Percentiles rank a stretch among this genome's conserved stretches.
Conservation (phyloP, 2,888 invertebrate species). For the Labia minor region DNA sequence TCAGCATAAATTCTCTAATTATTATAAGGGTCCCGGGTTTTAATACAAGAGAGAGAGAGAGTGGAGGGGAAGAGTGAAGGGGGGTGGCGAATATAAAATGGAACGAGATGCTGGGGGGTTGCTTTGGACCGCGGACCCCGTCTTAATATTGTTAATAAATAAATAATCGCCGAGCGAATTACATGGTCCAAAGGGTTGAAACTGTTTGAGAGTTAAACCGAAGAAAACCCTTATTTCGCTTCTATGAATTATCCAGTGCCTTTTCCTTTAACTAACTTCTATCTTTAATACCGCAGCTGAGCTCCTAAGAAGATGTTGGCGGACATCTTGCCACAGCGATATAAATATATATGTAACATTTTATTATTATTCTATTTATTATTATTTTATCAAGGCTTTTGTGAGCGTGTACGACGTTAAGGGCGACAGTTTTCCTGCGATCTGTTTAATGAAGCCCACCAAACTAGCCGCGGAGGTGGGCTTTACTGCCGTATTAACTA, state of each 20-base stretch:
- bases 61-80: constrained; percentile 17
- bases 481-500: neutral
- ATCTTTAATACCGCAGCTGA: constrained; percentile 13
- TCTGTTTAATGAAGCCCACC: neutral
- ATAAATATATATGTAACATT: neutral
- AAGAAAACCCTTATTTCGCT: constrained; percentile 8
- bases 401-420: neutral
- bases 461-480: neutral
- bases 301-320: neutral
- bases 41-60: constrained; percentile 14
- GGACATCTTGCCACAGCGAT: neutral
- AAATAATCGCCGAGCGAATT: constrained; percentile 26
- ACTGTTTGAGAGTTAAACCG: constrained; percentile 5
- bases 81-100: constrained; percentile 18
- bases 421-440: neutral
- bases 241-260: neutral
- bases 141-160: constrained; percentile 27
- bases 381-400: neutral
- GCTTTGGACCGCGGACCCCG: constrained; percentile 20
- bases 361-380: neutral
- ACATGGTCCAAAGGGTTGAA: constrained; percentile 22
- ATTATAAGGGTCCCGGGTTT: constrained; percentile 23
- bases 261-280: neutral
- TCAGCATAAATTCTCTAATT: constrained; percentile 45
- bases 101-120: constrained; percentile 15